Evolutionary conservation across 35 echinoderm and acorn worm species (phyloP).

Genomic region (Apostichopus californicus): DNA sequence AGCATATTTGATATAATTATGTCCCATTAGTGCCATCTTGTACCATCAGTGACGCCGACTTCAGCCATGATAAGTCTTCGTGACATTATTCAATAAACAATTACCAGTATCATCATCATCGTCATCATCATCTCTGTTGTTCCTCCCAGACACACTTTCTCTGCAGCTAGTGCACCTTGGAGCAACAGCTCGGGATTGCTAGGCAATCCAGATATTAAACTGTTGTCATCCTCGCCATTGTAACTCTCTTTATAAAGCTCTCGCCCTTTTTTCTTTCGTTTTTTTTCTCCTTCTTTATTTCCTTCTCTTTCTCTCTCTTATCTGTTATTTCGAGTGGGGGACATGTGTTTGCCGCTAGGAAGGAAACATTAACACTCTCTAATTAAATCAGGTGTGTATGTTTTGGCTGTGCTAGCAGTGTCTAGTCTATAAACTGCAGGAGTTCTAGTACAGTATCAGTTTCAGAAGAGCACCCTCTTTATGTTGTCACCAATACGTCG

Average conservation of each 20-base stretch:
- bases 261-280: background rate
- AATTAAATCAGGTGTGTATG: conserved; percentile 34
- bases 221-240: conserved; percentile 26
- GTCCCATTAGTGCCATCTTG: background rate
- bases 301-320: no score
- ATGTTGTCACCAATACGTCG: no score
- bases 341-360: conserved; percentile 49
- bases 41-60: background rate
- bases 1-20: background rate
- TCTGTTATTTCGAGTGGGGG: background rate
- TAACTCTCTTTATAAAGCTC: background rate
- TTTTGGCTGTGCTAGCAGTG: background rate
- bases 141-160: background rate
- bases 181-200: conserved; percentile 15
- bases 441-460: background rate
- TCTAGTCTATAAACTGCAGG: background rate
- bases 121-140: background rate
- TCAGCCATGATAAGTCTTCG: background rate
- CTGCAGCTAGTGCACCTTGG: background rate
- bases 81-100: conserved; percentile 45
- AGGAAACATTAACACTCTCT: conserved; percentile 33
- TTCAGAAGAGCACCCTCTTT: conserved; percentile 10
- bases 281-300: no score
- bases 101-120: conserved; percentile 14
- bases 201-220: conserved; percentile 39